phyloP scores from a whole-genome alignment of 2,888 invertebrate genomes.

The Eulithis prunata region DNA sequence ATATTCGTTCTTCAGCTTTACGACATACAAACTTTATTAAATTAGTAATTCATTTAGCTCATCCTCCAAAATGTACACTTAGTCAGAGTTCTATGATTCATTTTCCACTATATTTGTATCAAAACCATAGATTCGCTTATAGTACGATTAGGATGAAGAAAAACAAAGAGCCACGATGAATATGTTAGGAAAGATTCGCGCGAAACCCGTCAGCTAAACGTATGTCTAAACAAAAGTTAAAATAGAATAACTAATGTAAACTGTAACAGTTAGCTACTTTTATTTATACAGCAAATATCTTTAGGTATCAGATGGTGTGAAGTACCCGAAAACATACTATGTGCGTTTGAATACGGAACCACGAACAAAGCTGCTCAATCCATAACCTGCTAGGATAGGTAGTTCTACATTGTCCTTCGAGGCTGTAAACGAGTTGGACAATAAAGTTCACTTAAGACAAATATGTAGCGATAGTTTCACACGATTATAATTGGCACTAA shows the following conservation, averaged over 20 bases:
- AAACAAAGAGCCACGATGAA: constrained; percentile 32
- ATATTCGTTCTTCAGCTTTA: too few relatives aligned
- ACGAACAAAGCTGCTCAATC: background rate
- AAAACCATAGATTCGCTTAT: background rate
- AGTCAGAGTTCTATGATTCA: background rate
- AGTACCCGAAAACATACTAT: constrained; percentile 6
- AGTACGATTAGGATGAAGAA: constrained; percentile 5
- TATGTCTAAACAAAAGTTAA: constrained; percentile 68
- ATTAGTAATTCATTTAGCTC: too few relatives aligned
- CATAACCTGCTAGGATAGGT: too few relatives aligned
- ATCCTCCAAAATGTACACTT: background rate
- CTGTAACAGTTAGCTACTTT: constrained; percentile 27
- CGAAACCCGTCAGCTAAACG: constrained; percentile 51
- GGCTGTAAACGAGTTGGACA: too few relatives aligned
- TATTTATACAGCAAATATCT: constrained; percentile 18
- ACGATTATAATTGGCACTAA: too few relatives aligned
- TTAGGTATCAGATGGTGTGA: constrained; percentile 15
- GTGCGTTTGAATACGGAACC: background rate
- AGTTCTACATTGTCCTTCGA: too few relatives aligned
- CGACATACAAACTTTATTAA: too few relatives aligned
- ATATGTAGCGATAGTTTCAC: too few relatives aligned
- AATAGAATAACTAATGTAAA: constrained; percentile 60
- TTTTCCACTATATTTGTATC: background rate
- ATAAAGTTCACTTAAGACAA: too few relatives aligned
- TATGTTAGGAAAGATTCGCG: constrained; percentile 40